Conservation (phyloP, 2,888 invertebrate species). For the Coenonympha glycerion region DNA sequence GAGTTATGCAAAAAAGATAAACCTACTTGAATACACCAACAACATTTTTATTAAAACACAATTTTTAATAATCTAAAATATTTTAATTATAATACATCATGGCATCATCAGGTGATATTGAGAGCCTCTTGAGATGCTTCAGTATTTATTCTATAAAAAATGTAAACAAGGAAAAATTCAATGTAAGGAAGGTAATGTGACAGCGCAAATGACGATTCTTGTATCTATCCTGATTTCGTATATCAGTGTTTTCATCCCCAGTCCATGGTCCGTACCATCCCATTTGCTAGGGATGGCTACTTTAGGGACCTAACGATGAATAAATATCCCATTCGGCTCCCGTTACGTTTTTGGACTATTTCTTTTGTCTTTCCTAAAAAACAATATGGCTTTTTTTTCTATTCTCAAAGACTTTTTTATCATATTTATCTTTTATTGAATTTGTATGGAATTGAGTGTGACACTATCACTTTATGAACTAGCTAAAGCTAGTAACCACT, state of each 20-base stretch:
- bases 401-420: slow-evolving; percentile 1
- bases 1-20: too few relatives aligned
- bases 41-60: too few relatives aligned
- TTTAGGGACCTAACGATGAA: slow-evolving; percentile 22
- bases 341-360: slow-evolving; percentile 3
- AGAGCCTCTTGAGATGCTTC: too few relatives aligned
- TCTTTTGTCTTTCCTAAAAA: slow-evolving; percentile 1
- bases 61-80: too few relatives aligned
- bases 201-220: not conserved
- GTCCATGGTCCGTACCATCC: slow-evolving; percentile 6
- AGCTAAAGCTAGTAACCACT: too few relatives aligned
- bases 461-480: too few relatives aligned
- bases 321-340: slow-evolving; percentile 20
- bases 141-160: too few relatives aligned
- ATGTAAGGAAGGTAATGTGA: not conserved
- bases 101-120: too few relatives aligned
- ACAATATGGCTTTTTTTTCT: slow-evolving; percentile 8
- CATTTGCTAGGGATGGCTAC: slow-evolving; percentile 12
- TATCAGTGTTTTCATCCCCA: not conserved
- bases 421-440: too few relatives aligned
- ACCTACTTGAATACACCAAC: too few relatives aligned
- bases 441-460: not conserved
- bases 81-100: too few relatives aligned
- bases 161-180: too few relatives aligned
- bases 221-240: not conserved